phyloP scores from a whole-genome alignment of 1,140 invertebrate genomes.

The Pogonomyrmex barbatus region DNA sequence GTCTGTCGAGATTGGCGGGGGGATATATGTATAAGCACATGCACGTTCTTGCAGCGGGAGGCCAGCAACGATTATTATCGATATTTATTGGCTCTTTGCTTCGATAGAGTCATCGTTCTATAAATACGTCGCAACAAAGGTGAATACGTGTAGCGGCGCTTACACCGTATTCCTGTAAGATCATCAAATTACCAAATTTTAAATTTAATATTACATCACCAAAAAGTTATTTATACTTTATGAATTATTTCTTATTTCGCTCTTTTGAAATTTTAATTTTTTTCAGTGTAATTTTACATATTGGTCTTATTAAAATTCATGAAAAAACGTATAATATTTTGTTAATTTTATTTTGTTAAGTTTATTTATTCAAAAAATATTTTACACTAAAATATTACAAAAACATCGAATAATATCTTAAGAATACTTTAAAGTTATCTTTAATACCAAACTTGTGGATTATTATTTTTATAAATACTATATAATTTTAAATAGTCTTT shows the following conservation, averaged over 20 bases:
- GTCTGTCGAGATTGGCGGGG: constrained; percentile 31
- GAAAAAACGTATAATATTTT: background rate
- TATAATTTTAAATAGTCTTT: background rate
- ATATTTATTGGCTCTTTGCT: constrained; percentile 58
- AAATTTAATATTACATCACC: background rate
- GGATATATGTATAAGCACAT: background rate
- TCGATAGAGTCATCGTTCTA: constrained; percentile 66
- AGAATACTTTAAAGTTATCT: background rate
- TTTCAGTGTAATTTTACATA: background rate
- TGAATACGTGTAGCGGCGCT: background rate
- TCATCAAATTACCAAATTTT: background rate
- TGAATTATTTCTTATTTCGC: too few relatives aligned
- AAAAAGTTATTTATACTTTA: background rate
- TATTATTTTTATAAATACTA: background rate
- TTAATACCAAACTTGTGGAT: background rate
- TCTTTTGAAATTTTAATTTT: background rate
- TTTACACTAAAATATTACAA: background rate
- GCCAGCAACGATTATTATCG: constrained; percentile 35
- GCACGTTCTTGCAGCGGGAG: background rate
- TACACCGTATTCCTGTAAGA: background rate
- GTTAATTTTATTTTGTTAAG: constrained; percentile 2
- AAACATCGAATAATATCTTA: background rate
- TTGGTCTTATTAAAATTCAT: background rate
- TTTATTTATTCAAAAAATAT: background rate
- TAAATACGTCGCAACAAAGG: constrained; percentile 61